Base-by-base conservation (phyloP, 2,888 invertebrate species). In the Epinotia brunnichana region DNA sequence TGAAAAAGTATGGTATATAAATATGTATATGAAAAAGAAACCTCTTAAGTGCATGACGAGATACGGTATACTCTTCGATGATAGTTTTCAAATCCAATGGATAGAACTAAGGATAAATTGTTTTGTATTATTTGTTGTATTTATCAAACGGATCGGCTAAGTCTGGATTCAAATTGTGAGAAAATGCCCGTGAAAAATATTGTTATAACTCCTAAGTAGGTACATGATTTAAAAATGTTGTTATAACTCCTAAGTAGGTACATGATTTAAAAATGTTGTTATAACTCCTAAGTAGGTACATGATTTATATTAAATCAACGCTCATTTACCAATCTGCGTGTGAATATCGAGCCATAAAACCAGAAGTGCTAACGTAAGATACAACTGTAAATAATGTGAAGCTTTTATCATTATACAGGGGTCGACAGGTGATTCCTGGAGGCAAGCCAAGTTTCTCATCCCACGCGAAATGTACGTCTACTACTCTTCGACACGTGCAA, bases 371-470 rank as follows among this genome's bases (percentile, higher is more conserved):
- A 60, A 48, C 80, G 83, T 83, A 82, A 83, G 84, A 85, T 87
- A 85, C 81, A 82, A 83, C 85, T 86, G 86, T 90, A 87, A 90
- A 89, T 90, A 89, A 89, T 90, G 87, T 90, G 87, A 83, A 85
- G 86, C 86, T 88, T 89, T 90, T 90, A 90, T 89, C 88, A 84
- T 86, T 85, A 83, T 85, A 90, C 87, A 88, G 89, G 90, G 90
- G 89, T 87, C 90, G 85, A 87, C 92, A 92, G 92, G 92, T 92
- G 89, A 91, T 83, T 83, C 81, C 85, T 91, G 92, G 92, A 87
- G n/a, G 24, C 1, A 56, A 60, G 89, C 92, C 92, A 92, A 84
- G 80, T 80, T 69, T 63, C 74, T 63, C 79, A 75, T 81, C 91
- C 91, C 87, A 90, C 90, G 90, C 90, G 85, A 80, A 83, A 78